Evolutionary conservation across 2,113 vertebrate genomes (phyloP).

Genomic region (Scomber colias): DNA sequence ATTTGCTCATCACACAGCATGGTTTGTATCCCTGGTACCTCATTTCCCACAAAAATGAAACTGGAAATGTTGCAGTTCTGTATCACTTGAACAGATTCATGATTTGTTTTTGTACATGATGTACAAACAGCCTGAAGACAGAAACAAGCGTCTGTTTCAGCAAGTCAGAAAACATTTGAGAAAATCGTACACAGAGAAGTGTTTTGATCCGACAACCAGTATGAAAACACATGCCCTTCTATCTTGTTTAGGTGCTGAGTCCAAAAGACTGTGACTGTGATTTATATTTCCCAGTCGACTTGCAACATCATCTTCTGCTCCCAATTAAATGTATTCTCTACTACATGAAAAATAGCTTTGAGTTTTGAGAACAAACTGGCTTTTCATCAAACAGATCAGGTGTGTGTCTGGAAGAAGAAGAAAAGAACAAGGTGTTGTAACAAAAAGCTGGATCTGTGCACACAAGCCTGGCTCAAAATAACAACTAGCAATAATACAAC

Average conservation of each 20-base stretch:
- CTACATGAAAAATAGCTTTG: not conserved
- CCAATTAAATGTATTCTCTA: not conserved
- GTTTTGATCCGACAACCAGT: not conserved
- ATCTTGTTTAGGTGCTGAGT: constrained; percentile 9
- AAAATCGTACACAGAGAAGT: not conserved
- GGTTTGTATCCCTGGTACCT: too few relatives aligned
- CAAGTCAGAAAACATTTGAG: not conserved
- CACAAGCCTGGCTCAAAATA: too few relatives aligned
- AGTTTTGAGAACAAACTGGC: not conserved
- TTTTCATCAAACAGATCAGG: not conserved
- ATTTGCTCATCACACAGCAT: too few relatives aligned
- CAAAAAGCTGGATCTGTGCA: too few relatives aligned
- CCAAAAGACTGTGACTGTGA: constrained; percentile 17
- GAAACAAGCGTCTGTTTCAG: constrained; percentile 3
- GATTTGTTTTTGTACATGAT: not conserved
- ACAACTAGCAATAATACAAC: too few relatives aligned
- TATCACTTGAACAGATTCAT: not conserved
- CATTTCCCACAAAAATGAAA: too few relatives aligned
- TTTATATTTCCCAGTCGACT: not conserved
- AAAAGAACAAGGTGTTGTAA: not conserved
- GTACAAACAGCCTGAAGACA: constrained; percentile 8
- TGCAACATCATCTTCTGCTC: not conserved
- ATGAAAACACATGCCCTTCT: constrained; percentile 18
- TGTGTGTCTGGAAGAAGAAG: not conserved
- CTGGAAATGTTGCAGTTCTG: constrained; percentile 1